Percentiles rank a stretch among this genome's conserved stretches.
Evolutionary conservation across 1,140 invertebrate genomes (phyloP).

Genomic region (Heterodera schachtii): DNA sequence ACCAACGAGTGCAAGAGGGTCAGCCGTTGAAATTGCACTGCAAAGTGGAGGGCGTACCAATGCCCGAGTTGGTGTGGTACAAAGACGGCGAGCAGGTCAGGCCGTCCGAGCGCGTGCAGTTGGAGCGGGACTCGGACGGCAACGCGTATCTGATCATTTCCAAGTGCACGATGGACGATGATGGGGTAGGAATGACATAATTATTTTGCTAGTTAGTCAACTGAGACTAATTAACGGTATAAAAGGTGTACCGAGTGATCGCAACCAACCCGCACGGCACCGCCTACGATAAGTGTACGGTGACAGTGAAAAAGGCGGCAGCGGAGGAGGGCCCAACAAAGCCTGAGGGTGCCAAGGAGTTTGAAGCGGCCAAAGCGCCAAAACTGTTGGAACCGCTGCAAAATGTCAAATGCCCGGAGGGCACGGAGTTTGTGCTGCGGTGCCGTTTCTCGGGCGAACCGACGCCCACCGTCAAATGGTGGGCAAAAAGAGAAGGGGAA

Average conservation of each 20-base stretch:
- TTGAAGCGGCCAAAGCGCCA: conserved; percentile 61
- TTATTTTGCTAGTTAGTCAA: not conserved
- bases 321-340: conserved; percentile 29
- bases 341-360: conserved; percentile 23
- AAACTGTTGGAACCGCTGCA: conserved; percentile 60
- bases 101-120: conserved; percentile 58
- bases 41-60: conserved; percentile 57
- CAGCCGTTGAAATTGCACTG: conserved; percentile 63
- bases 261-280: conserved; percentile 64
- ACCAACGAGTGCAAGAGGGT: conserved; percentile 61
- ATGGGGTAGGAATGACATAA: conserved; percentile 39
- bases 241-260: conserved; percentile 53
- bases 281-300: conserved; percentile 63
- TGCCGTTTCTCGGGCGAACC: conserved; percentile 83
- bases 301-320: conserved; percentile 54
- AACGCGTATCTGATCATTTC: conserved; percentile 60
- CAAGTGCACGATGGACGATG: conserved; percentile 58
- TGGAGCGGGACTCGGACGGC: conserved; percentile 56
- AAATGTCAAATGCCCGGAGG: conserved; percentile 70
- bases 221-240: not conserved
- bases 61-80: conserved; percentile 61
- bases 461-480: conserved; percentile 74
- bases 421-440: conserved; percentile 78
- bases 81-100: conserved; percentile 62
- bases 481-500: no score